A percentile compares a stretch with the other conserved stretches of the same genome.
Conservation (phyloP, 1,140 invertebrate genomes). For the Caenorhabditis brenneri region DNA sequence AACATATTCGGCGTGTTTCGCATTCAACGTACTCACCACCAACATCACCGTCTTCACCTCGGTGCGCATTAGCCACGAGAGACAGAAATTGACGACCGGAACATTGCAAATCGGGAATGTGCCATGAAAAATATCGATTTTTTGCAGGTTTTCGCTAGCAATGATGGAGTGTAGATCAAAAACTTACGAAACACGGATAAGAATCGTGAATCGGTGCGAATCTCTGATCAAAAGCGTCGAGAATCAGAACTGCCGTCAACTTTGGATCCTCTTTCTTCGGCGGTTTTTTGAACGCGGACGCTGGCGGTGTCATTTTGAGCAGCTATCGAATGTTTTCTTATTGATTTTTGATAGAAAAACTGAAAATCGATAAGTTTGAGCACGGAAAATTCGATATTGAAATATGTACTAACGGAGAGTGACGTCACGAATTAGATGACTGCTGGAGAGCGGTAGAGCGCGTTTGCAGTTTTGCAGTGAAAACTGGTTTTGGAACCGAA, state of each 20-base stretch:
- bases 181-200: background rate
- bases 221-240: conserved; percentile 10
- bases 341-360: background rate
- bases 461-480: background rate
- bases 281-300: background rate
- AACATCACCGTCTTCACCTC: conserved; percentile 46
- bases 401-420: background rate
- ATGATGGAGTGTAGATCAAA: too few species aligned
- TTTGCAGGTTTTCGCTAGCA: too few species aligned
- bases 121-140: background rate
- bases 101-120: conserved; percentile 42
- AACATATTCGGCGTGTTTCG: background rate
- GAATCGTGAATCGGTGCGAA: conserved; percentile 14
- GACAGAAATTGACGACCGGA: conserved; percentile 22
- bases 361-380: background rate
- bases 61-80: conserved; percentile 46
- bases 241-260: background rate
- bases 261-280: background rate
- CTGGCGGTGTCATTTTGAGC: background rate
- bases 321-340: too few species aligned
- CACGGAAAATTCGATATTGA: too few species aligned
- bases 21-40: conserved; percentile 35
- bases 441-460: background rate
- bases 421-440: background rate
- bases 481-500: background rate